Evolutionary conservation across 1,140 invertebrate species (phyloP), one percentile per base, ranked within the genome.

Genomic region (Phenacoccus solenopsis): DNA sequence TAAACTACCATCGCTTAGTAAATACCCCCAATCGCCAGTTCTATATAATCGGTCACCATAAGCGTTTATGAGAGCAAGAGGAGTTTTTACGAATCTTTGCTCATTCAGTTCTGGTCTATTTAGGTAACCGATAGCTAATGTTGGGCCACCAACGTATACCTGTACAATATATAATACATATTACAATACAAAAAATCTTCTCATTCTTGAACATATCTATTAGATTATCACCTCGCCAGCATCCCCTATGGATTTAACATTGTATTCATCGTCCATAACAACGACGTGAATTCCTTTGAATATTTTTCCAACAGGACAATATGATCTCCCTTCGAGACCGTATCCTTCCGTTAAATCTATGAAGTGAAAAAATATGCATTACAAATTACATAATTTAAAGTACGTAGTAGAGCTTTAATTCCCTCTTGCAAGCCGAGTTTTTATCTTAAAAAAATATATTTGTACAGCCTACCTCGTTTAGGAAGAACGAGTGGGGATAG

Each of bases 81-180:
- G 74, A 38, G 69, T 68, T 27, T 25, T 32, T 16, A 84, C 77
- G 73, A 84, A 84, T 28, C 80, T 72, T 59, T 77, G 68, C 22
- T 75, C 75, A 71, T 81, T 82, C 56, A 82, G 70, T 67, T 84
- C 79, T 1, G 82, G 83, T 67, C 80, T 73, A 68, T 84, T 83
- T 24, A 84, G 73, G 70, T 84, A 84, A 13, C 82, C 82, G 28
- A 75, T 71, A 3, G 83, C 81, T 16, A 84, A 73, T 1, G 80
- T 80, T 13, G 81, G 81, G 0, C 83, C 81, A 59, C 81, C 81
- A 67, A 84, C 77, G 73, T 78, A 83, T 49, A 83, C 81, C 81
- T 75, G 69, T 0, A 71, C 72, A 68, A 38, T 10, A 38, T 10
- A 38, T 10, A 38, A 38, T 38, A n/a, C n/a, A 38, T n/a, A 10